Percentiles rank a stretch among this genome's conserved stretches.
Conservation (phyloP, 2,113 vertebrate genomes). For the Centrocercus urophasianus region DNA sequence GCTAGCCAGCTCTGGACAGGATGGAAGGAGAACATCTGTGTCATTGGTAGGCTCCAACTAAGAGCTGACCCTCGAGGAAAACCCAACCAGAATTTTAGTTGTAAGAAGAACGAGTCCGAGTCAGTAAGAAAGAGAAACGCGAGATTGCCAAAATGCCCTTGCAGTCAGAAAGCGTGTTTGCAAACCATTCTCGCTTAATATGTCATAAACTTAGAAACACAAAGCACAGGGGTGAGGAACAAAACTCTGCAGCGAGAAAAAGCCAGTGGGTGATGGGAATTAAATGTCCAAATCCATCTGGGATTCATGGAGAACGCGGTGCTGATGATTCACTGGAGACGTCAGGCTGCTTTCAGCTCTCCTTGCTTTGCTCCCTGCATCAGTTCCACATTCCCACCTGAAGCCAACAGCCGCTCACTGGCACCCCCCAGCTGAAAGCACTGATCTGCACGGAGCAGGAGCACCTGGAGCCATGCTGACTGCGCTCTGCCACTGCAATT, state of each 20-base stretch:
- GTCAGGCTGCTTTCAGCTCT: neutral
- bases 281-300: neutral
- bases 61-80: neutral
- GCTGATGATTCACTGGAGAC: neutral
- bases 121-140: neutral
- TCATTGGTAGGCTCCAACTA: neutral
- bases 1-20: neutral
- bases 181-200: neutral
- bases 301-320: neutral
- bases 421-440: neutral
- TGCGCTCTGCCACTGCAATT: accelerated
- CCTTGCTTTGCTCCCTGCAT: neutral
- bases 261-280: neutral
- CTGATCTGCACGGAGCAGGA: accelerated
- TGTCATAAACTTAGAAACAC: neutral
- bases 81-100: accelerated
- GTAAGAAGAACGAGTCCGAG: neutral
- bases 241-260: neutral
- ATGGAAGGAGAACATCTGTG: neutral
- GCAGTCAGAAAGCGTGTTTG: neutral
- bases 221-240: neutral
- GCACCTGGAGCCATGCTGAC: neutral
- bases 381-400: neutral
- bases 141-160: neutral
- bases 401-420: neutral